These are phyloP conservation scores for Florisuga fusca DNA, from an alignment of 2,797 vertebrate species.

Conservation along the genomic window DNA sequence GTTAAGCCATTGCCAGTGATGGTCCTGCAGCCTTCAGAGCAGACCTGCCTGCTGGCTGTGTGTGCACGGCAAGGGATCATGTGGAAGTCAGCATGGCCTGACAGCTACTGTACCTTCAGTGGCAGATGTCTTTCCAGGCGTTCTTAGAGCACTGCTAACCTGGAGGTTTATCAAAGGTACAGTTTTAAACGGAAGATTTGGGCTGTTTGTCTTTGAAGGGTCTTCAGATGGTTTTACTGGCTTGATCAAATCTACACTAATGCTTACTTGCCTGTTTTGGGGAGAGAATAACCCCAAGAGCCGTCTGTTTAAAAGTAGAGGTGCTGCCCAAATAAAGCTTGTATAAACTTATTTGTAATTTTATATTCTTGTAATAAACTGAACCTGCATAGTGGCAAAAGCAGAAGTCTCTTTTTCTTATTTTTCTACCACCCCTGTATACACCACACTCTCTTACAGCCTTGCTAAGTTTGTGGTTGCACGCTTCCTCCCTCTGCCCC, in stretches of 20 bases:
- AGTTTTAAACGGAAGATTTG: background rate
- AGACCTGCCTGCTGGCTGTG: background rate
- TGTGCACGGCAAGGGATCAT: rapidly evolving
- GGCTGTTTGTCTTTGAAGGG: background rate
- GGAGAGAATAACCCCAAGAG: background rate
- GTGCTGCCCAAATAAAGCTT: background rate
- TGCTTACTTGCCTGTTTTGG: background rate
- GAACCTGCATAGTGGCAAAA: background rate
- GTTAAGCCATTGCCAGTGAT: background rate
- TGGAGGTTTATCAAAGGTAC: background rate
- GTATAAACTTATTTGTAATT: background rate
- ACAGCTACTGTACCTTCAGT: background rate
- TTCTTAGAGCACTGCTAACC: background rate
- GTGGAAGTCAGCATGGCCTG: background rate
- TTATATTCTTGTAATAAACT: background rate
- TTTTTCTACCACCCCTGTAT: background rate
- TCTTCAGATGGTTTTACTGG: background rate
- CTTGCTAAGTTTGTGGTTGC: constrained; percentile 23
- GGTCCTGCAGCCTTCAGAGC: background rate
- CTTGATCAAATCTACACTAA: background rate
- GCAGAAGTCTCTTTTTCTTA: background rate
- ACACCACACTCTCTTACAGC: background rate
- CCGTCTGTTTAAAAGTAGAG: background rate
- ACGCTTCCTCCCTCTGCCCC: constrained; percentile 15
- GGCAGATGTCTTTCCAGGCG: background rate